phyloP scores from a whole-genome alignment of 2,113 vertebrate genomes.

The Pteruthius melanotis region DNA sequence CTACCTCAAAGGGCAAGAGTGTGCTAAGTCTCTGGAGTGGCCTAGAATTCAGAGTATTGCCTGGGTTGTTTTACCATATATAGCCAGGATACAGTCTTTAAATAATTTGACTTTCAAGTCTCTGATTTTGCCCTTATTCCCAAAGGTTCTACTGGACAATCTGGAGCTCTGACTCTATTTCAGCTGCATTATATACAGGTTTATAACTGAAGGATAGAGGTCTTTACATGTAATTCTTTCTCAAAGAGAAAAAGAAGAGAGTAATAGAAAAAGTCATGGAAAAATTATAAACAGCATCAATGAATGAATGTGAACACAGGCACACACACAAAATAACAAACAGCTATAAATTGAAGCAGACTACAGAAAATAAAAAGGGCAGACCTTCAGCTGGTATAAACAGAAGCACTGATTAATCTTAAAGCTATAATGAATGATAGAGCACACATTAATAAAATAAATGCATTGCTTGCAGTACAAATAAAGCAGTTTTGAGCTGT shows the following conservation, averaged over 20 bases:
- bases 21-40: not conserved
- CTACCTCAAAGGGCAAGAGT: not conserved
- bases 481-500: not conserved
- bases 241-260: not conserved
- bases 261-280: not conserved
- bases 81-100: not conserved
- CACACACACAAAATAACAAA: not conserved
- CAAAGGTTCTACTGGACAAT: not conserved
- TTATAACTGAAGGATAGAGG: not conserved
- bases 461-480: not conserved
- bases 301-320: not conserved
- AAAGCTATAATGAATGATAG: not conserved
- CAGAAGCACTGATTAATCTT: not conserved
- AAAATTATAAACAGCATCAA: not conserved
- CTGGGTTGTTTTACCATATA: conserved; percentile 40
- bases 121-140: not conserved
- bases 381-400: not conserved
- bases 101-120: not conserved
- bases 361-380: not conserved
- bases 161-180: not conserved
- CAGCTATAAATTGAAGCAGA: not conserved
- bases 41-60: not conserved
- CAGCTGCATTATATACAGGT: not conserved
- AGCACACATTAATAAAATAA: not conserved
- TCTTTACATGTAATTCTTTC: not conserved